A percentile compares a stretch with the other conserved stretches of the same genome.
Conservation (phyloP, 2,113 vertebrate genomes). For the cat (Felis catus) region F.catus_Fca126_mat1.0 CM031423.1:44063001-44063500, state of each 20-base stretch:
- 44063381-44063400: background rate
- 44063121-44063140: background rate
- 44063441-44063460: too few species aligned
- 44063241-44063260: background rate
- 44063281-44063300: background rate
- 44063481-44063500: too few species aligned
- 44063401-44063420: background rate
- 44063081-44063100: background rate
- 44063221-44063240: background rate
- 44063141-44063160: background rate
- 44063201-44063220: background rate
- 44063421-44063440: too few species aligned
- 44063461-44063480: too few species aligned
- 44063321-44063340: conserved; percentile 8
- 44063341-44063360: conserved; percentile 1
- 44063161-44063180: conserved; percentile 12
- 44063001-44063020: background rate
- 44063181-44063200: conserved; percentile 21
- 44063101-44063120: background rate
- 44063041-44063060: background rate
- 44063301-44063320: background rate
- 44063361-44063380: background rate
- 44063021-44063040: background rate
- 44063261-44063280: background rate
- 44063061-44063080: background rate